Base-by-base conservation (phyloP, 2,113 vertebrate species). In the Notothenia coriiceps region DNA sequence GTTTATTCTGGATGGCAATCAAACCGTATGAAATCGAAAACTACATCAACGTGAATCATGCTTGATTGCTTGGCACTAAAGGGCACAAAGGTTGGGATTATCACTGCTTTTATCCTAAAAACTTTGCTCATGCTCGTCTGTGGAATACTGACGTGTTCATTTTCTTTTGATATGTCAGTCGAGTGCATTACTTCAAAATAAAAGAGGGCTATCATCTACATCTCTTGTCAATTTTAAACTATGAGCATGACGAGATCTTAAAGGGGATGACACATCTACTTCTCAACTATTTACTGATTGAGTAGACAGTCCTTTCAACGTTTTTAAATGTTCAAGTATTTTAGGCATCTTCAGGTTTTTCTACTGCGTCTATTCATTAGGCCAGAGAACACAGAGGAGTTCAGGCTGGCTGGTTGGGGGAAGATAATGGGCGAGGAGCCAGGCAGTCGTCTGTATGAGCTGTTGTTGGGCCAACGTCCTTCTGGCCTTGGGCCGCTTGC, bases 381-480 rank as follows among this genome's bases (percentile, higher is more conserved):
- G 79, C 84, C 74, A 87, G 84, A 84, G 86, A 88, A 86, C 80
- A 84, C 84, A 83, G 77, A 84, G 72, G 54, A 78, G 83, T 61
- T 89, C 81, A 83, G 83, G 78, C 79, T 79, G 85, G 77, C 74
- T 71, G 68, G 17, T 43, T 65, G 85, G 84, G 83, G 80, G 87
- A 77, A 88, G 90, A 92, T 87, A 88, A 88, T 80, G 82, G 85
- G 90, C 62, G 52, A 73, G 67, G 29, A 59, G 87, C 84, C 86
- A 87, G 43, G 59, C 73, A 89, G 56, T 77, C 55, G 29, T 91
- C 91, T 92, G 90, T 92, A 81, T 87, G 89, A 83, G 84, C 88
- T 89, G 91, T 89, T 92, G 94, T 92, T 77, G 80, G 76, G 89
- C 82, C 80, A 80, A 83, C 74, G 83, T 92, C 88, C 85, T 85